These are phyloP conservation scores for Malaclemys terrapin DNA, from an alignment of 2,113 vertebrate species.

Conservation along the genomic window DNA sequence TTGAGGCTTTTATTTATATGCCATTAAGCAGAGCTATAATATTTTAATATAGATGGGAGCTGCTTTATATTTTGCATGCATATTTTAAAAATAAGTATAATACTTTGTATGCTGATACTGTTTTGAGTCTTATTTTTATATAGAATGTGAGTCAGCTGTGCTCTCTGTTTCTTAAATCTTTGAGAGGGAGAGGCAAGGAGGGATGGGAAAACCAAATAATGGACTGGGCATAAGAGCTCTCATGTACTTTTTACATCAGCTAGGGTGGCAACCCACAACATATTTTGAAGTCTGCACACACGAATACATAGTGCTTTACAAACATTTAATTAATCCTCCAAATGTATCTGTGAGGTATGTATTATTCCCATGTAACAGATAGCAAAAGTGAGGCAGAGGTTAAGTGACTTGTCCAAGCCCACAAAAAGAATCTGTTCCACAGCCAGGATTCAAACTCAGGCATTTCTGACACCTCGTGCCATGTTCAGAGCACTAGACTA, in stretches of 20 bases:
- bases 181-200: neutral
- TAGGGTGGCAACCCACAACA: neutral
- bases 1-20: neutral
- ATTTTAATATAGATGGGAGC: neutral
- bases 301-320: neutral
- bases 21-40: neutral
- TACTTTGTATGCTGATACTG: neutral
- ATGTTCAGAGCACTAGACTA: neutral
- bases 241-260: neutral
- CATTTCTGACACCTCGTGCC: neutral
- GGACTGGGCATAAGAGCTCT: neutral
- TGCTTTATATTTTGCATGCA: neutral
- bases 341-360: neutral
- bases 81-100: conserved; percentile 6
- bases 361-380: neutral
- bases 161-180: neutral
- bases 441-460: neutral
- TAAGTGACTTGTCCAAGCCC: neutral
- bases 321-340: neutral
- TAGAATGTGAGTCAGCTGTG: neutral
- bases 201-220: neutral
- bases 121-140: neutral
- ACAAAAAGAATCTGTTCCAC: neutral
- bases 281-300: neutral
- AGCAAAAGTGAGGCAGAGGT: neutral